Evolutionary conservation across 2,113 vertebrate species (phyloP), one percentile per base, ranked within the genome.

Genomic region (Elachura formosa): DNA sequence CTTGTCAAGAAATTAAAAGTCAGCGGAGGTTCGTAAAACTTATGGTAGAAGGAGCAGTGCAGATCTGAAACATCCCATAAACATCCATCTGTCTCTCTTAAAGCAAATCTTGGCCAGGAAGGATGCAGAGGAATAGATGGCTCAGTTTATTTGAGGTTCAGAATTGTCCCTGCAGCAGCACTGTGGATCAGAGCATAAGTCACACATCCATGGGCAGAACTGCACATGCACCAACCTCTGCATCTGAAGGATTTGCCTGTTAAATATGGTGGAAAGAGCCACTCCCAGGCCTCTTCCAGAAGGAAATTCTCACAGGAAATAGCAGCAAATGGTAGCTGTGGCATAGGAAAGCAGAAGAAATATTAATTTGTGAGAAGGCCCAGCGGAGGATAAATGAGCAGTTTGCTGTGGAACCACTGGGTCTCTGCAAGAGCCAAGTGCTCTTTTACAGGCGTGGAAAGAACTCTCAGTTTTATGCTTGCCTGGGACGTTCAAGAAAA

Each of bases 1-100:
- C 82, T 80, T 83, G 78, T 80, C 55, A 63, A 62, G 74, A 40
- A 93, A 91, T 96, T 94, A 91, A 82, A 93, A 94, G 33, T 33
- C 76, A 89, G 54, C 15, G 28, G 66, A 87, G 5, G 0, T 55
- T 93, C 62, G 63, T 94, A 92, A 87, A 94, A 79, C 34, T 12
- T 38, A 14, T 48, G 48, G 43, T 29, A 48, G 34, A 72, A 59
- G 58, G 72, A 90, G 48, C 9, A 0, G n/a, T 14, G 48, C 62
- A 41, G 52, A 51, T 24, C 56, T 85, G 77, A 96, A 77, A 78
- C 24, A 38, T 51, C 38, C 68, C 51, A 91, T 92, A 95, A 94
- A 87, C 55, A 59, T 29, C 84, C 87, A 55, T 67, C 79, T 96
- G 83, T 61, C 67, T 52, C 41, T 46, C 41, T 26, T 3, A 20